Percentiles rank a stretch among this genome's conserved stretches.
Conservation (phyloP, 2,797 vertebrate genomes). For the Notolabrus celidotus region DNA sequence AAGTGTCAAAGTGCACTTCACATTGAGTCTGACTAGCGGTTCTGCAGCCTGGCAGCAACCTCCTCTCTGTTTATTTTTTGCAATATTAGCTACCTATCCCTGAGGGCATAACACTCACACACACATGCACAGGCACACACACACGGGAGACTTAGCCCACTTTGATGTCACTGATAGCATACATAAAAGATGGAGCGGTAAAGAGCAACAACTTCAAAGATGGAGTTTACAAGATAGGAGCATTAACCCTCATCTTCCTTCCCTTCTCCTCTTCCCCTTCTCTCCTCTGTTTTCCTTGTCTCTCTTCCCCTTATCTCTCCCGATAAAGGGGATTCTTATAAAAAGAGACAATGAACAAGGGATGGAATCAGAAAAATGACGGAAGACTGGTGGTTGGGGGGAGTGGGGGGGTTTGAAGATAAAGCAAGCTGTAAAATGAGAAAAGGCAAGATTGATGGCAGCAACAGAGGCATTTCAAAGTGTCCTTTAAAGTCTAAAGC, state of each 20-base stretch:
- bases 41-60: constrained; percentile 10
- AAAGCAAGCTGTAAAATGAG: constrained; percentile 66
- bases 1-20: constrained; percentile 38
- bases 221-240: constrained; percentile 80
- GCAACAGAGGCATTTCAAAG: constrained; percentile 52
- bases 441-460: constrained; percentile 60
- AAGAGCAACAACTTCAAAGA: constrained; percentile 83
- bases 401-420: constrained; percentile 39
- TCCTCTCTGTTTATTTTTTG: constrained; percentile 44
- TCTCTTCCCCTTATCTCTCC: constrained; percentile 70
- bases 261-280: constrained; percentile 37
- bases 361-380: constrained; percentile 47
- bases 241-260: constrained; percentile 73
- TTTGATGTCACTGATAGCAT: constrained; percentile 83
- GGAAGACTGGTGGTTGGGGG: constrained; percentile 26
- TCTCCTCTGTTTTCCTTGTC: constrained; percentile 57
- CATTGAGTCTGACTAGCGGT: constrained; percentile 43
- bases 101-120: constrained; percentile 37
- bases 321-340: constrained; percentile 70
- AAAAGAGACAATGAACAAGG: constrained; percentile 67
- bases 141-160: constrained; percentile 57
- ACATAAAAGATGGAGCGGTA: constrained; percentile 52
- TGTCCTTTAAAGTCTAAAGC: constrained; percentile 68
- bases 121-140: constrained; percentile 1
- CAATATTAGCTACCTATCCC: constrained; percentile 67